Evolutionary conservation across 2,888 invertebrate species (phyloP).

Genomic region (Epistrophella euchroma): DNA sequence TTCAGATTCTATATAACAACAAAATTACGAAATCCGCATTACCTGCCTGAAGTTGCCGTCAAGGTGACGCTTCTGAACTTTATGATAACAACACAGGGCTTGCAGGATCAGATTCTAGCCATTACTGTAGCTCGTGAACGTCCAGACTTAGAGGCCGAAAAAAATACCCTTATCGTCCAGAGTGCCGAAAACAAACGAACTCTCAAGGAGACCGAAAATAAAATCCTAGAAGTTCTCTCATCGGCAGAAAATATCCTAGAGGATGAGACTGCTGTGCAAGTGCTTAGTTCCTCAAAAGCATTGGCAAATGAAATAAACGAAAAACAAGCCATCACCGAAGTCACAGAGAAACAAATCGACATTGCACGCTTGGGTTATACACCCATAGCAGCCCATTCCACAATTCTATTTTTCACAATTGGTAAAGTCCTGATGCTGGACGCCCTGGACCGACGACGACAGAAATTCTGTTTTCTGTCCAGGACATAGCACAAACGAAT

Average conservation of each 20-base stretch:
- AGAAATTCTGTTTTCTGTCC: background rate
- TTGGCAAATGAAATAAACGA: conserved; percentile 95
- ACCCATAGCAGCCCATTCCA: conserved; percentile 95
- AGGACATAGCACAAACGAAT: conserved; percentile 24
- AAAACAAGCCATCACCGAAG: conserved; percentile 94
- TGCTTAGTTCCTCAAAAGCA: conserved; percentile 94
- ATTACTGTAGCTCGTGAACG: conserved; percentile 96
- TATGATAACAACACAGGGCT: conserved; percentile 94
- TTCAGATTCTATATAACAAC: conserved; percentile 95
- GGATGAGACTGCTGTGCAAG: conserved; percentile 95
- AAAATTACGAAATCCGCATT: conserved; percentile 96
- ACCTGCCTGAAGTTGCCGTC: conserved; percentile 96
- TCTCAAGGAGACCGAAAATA: conserved; percentile 94
- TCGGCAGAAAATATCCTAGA: conserved; percentile 93
- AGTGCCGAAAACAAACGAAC: conserved; percentile 93
- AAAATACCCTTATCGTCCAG: conserved; percentile 93
- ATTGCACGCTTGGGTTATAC: conserved; percentile 92
- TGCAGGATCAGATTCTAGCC: conserved; percentile 94
- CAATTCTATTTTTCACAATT: conserved; percentile 95
- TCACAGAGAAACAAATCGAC: conserved; percentile 96
- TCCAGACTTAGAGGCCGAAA: conserved; percentile 96
- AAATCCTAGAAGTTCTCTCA: conserved; percentile 91
- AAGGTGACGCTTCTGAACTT: conserved; percentile 96
- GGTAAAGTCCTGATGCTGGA: conserved; percentile 83
- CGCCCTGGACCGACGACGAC: background rate